Evolutionary conservation across 2,113 vertebrate genomes (phyloP), one percentile per base, ranked within the genome.

Genomic region (Lathamus discolor): DNA sequence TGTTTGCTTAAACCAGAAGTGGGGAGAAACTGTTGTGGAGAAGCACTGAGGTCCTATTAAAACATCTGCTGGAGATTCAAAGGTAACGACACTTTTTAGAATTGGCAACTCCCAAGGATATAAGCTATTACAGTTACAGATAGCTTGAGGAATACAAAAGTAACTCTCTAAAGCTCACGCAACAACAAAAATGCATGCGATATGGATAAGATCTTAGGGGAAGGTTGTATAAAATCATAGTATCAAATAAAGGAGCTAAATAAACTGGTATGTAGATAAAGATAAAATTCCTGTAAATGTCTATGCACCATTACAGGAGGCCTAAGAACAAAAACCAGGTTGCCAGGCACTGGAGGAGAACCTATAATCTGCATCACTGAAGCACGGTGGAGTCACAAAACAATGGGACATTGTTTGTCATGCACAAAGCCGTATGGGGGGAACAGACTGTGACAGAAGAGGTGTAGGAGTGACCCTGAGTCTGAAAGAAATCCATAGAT

Each of bases 21-120:
- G 55, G 72, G 78, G 94, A 93, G 49, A 93, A 96, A 59, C 9
- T 79, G 57, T 37, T 69, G 41, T 28, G 68, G 39, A 86, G 83
- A 90, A 84, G 33, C 11, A 44, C 76, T 73, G 39, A 90, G 61
- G 22, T 72, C 48, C 57, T 75, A 52, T 61, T 81, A 90, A 88
- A 37, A 55, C 57, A 75, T 49, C 39, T 86, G 43, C 44, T 64
- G 69, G 85, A 92, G 33, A 88, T 52, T 48, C 39, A 66, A 78
- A 88, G 28, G 37, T 39, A 81, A 51, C 11, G 6, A 13, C 3
- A n/a, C 20, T 55, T 90, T 83, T 59, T 41, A 73, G 52, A 73
- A 91, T 11, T 22, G 44, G 35, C 69, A 79, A 69, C 28, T 87
- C 3, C 13, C 52, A 69, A 88, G 64, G 20, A 75, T 29, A 70